Conservation (phyloP, 2,888 invertebrate species). For the Cheilosia variabilis region DNA sequence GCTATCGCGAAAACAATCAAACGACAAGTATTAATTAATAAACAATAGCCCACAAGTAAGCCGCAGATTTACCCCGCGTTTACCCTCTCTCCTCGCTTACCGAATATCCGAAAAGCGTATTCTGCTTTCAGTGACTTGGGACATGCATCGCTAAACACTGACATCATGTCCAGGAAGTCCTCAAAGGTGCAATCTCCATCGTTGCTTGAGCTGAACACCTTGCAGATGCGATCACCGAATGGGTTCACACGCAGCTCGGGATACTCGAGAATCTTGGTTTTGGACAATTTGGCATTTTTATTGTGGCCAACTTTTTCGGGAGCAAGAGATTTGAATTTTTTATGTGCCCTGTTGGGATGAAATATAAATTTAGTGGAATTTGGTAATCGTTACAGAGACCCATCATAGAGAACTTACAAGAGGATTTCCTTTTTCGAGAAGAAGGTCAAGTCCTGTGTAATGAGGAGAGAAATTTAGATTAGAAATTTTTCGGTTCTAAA, state of each 20-base stretch:
- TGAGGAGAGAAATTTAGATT: not conserved
- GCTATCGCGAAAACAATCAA: slow-evolving; percentile 39
- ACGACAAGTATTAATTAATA: slow-evolving; percentile 34
- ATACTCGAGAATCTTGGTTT: slow-evolving; percentile 92
- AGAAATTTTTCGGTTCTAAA: slow-evolving; percentile 44
- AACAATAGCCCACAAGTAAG: slow-evolving; percentile 6
- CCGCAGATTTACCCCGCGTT: no score
- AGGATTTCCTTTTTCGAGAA: slow-evolving; percentile 97
- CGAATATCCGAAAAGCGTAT: slow-evolving; percentile 97
- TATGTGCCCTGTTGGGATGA: slow-evolving; percentile 89
- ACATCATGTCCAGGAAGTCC: slow-evolving; percentile 98
- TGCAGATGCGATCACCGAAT: slow-evolving; percentile 95
- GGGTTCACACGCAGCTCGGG: slow-evolving; percentile 96
- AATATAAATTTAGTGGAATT: not conserved
- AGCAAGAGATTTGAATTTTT: slow-evolving; percentile 94
- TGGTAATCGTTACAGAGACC: not conserved
- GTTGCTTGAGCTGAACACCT: slow-evolving; percentile 94
- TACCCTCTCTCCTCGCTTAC: slow-evolving; percentile 84
- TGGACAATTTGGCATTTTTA: slow-evolving; percentile 93
- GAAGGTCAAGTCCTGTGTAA: slow-evolving; percentile 93
- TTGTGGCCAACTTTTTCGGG: slow-evolving; percentile 96
- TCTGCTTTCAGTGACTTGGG: slow-evolving; percentile 96
- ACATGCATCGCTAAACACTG: slow-evolving; percentile 95
- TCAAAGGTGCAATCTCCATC: slow-evolving; percentile 97
- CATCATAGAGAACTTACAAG: slow-evolving; percentile 87